Conservation (phyloP, 2,113 vertebrate genomes). For the Trachemys scripta region DNA sequence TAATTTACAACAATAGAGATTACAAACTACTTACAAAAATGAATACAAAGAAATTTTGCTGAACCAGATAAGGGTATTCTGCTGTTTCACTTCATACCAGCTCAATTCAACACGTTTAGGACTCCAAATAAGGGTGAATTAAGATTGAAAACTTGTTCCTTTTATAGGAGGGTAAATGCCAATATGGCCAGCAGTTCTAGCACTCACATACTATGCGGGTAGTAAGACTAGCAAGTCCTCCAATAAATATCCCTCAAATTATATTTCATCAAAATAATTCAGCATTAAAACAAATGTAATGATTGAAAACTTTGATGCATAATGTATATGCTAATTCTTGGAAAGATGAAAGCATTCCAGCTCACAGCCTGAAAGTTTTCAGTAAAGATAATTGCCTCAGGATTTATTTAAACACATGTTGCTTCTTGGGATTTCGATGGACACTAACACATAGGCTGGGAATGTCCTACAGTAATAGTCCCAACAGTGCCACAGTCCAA, state of each 20-base stretch:
- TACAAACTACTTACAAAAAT: too few species aligned
- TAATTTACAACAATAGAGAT: too few species aligned
- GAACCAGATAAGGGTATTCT: too few species aligned
- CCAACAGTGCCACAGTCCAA: background rate
- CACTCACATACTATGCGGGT: background rate
- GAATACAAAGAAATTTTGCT: too few species aligned
- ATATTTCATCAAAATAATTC: background rate
- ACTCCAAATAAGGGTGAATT: too few species aligned
- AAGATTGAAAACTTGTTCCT: background rate
- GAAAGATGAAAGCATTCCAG: background rate
- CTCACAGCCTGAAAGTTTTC: background rate
- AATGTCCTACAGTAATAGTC: too few species aligned
- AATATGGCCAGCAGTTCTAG: background rate
- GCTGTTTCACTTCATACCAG: too few species aligned
- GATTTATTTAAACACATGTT: background rate
- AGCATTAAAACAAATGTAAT: background rate
- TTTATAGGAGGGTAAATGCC: background rate
- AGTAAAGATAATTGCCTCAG: background rate
- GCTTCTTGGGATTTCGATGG: fast-evolving
- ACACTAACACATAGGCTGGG: background rate
- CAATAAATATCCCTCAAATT: background rate
- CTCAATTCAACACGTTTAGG: too few species aligned
- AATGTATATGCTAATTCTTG: background rate
- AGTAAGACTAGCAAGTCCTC: background rate
- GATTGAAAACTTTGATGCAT: background rate